These are phyloP conservation scores for Sitodiplosis mosellana DNA, from an alignment of 1,140 invertebrate genomes.

Conservation along the genomic window DNA sequence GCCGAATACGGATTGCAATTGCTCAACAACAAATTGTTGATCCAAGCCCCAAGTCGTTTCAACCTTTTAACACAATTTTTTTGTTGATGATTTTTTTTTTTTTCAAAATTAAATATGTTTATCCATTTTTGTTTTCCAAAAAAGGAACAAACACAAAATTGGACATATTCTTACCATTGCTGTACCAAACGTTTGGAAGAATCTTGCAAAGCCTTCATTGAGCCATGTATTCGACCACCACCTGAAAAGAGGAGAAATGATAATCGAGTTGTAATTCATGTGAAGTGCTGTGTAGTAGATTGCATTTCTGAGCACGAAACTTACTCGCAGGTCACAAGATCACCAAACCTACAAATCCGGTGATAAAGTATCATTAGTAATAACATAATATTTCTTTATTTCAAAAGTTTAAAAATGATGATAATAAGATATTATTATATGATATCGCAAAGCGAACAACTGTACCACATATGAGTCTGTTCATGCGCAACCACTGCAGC, in stretches of 20 bases:
- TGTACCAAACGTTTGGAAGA: conserved; percentile 39
- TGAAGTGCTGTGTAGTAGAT: too few species aligned
- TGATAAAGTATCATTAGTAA: too few species aligned
- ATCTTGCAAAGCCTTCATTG: conserved; percentile 49
- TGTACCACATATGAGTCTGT: conserved; percentile 47
- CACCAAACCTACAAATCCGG: too few species aligned
- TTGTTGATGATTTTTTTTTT: not conserved
- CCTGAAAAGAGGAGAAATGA: too few species aligned
- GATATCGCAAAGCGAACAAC: conserved; percentile 34
- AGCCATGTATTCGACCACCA: conserved; percentile 52
- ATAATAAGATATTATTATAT: too few species aligned
- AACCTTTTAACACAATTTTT: conserved; percentile 9
- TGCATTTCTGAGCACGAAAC: too few species aligned
- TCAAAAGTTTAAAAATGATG: too few species aligned
- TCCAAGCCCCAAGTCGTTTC: conserved; percentile 27
- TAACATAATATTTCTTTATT: too few species aligned
- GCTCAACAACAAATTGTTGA: conserved; percentile 37
- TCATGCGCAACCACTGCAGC: conserved; percentile 40
- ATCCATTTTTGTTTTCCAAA: too few species aligned
- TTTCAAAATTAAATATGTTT: not conserved
- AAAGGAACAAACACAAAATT: too few species aligned
- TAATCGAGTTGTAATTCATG: too few species aligned
- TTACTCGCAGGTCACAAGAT: conserved; percentile 39
- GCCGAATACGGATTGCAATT: conserved; percentile 41
- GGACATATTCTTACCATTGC: conserved; percentile 28